phyloP scores from a whole-genome alignment of 2,797 vertebrate species.

The Siniperca scherzeri region DNA sequence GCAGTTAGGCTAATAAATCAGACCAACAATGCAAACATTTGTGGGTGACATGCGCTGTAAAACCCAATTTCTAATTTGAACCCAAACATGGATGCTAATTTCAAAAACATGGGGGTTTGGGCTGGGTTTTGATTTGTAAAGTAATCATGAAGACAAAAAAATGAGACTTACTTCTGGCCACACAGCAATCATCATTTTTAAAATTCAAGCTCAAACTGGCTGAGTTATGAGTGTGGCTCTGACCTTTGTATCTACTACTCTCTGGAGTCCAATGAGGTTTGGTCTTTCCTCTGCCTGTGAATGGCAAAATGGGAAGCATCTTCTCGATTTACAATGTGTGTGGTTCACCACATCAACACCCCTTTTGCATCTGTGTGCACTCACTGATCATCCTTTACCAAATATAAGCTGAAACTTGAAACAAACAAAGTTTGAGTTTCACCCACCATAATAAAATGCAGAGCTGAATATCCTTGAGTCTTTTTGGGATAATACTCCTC shows the following conservation, averaged over 20 bases:
- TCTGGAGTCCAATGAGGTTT: neutral
- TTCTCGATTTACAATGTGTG: neutral
- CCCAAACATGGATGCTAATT: neutral
- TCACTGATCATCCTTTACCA: neutral
- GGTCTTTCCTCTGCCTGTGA: neutral
- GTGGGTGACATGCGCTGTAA: neutral
- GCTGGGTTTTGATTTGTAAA: no score
- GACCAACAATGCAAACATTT: neutral
- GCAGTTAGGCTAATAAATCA: neutral
- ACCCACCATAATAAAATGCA: neutral
- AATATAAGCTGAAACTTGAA: neutral
- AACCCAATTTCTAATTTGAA: neutral
- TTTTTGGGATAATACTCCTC: neutral
- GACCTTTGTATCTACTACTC: neutral
- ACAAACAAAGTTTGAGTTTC: neutral
- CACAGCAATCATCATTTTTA: neutral
- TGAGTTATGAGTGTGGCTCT: neutral
- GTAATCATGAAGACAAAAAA: neutral
- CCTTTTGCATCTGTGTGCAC: neutral
- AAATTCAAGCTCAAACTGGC: no score
- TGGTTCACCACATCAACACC: neutral
- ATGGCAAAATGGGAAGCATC: neutral
- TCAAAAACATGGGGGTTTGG: neutral
- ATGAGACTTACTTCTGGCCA: no score
- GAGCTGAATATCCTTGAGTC: neutral